Evolutionary conservation across 1,140 invertebrate genomes (phyloP), one percentile per base, ranked within the genome.

Genomic region (Sminthurides bifidus): DNA sequence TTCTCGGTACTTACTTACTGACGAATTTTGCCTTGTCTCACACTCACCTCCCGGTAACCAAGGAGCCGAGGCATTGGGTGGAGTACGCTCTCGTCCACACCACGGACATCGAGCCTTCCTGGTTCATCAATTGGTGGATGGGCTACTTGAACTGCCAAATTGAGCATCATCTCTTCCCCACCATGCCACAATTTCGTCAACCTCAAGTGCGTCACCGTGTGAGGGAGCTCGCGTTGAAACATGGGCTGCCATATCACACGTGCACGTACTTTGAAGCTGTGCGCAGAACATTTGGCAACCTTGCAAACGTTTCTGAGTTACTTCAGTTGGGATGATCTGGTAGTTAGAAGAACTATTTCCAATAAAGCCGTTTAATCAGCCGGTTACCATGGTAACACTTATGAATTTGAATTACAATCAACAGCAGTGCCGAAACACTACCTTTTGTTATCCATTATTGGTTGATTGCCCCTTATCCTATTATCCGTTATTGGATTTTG

Each of bases 41-140:
- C 17, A 35, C 56, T 1, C 56, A 58, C 30, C 30, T 52, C 10
- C 40, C 40, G 4, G 49, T 58, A 1, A 52, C 50, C 1, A 19
- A 24, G 8, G 33, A 52, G 21, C 40, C 40, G 12, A 45, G 23
- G 19, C 56, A 58, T 40, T 58, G 56, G 56, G 56, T 58, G 0
- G 56, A 58, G n/a, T 58, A 52, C 12, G 37, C 49, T 14, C 15
- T 52, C 12, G 24, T 43, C 17, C 56, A 58, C 44, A 58, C 56
- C 0, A 29, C 45, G 5, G 33, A 58, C 33, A 29, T 58, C 10
- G 19, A 43, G 37, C 40, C 49, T 1, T 52, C 49, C 4, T 52
- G 49, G 49, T 52, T 26, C 26, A 24, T 26, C 10, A 35, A 52
- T 17, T 57, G 37, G 29, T 57, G 55, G 55, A 57, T 58, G 56